Conservation (phyloP, 2,888 invertebrate species). For the Lysandra bellargus region DNA sequence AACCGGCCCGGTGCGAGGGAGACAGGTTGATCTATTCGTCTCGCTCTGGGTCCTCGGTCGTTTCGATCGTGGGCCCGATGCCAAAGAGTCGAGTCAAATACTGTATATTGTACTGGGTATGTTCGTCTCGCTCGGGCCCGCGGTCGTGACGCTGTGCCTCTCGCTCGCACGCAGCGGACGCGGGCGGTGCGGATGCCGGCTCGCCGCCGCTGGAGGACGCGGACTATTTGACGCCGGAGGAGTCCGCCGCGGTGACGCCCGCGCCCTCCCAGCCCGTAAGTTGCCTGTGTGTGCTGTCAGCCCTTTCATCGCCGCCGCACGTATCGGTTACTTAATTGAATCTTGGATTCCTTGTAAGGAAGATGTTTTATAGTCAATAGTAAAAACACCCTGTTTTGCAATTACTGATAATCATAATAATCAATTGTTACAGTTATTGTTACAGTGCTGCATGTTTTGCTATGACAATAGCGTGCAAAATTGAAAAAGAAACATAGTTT, state of each 20-base stretch:
- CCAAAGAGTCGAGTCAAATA: neutral
- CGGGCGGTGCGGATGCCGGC: constrained; percentile 60
- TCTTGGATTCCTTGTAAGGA: neutral
- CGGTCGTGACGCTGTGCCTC: constrained; percentile 4
- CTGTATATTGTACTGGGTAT: neutral
- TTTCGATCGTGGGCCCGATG: neutral
- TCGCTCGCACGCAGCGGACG: constrained; percentile 44
- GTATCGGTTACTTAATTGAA: neutral
- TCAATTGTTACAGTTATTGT: no score
- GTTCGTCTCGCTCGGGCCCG: neutral
- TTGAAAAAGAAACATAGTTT: no score
- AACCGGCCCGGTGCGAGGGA: neutral
- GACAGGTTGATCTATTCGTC: neutral
- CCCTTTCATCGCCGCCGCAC: constrained; percentile 1
- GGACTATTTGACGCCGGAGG: constrained; percentile 90
- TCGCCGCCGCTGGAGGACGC: constrained; percentile 83
- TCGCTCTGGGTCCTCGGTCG: neutral
- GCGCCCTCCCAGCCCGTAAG: constrained; percentile 65
- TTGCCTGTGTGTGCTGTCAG: constrained; percentile 40
- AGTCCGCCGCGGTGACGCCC: constrained; percentile 84
- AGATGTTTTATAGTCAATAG: no score
- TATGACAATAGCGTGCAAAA: no score
- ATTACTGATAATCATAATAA: no score
- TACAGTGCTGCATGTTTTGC: no score
- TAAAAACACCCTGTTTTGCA: no score